Evolutionary conservation across 2,113 vertebrate genomes (phyloP).

Genomic region (Rhinogobius similis): DNA sequence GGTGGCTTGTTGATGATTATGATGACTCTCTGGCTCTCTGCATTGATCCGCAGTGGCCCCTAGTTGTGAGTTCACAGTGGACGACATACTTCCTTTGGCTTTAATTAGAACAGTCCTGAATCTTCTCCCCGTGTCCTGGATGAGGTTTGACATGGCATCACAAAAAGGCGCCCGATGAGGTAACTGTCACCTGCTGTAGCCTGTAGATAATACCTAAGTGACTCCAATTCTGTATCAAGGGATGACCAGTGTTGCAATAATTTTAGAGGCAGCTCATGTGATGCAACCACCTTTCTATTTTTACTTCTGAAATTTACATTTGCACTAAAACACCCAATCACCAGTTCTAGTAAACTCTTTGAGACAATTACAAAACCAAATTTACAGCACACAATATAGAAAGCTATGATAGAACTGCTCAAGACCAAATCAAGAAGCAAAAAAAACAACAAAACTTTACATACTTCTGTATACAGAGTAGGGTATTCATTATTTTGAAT

Average conservation of each 20-base stretch:
- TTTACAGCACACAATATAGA: no score
- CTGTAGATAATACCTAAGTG: constrained; percentile 1
- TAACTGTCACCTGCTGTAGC: constrained; percentile 40
- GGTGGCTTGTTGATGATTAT: constrained; percentile 73
- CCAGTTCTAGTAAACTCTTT: no score
- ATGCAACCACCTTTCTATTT: not conserved
- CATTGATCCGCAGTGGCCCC: constrained; percentile 77
- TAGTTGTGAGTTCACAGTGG: constrained; percentile 73
- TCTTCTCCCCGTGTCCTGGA: constrained; percentile 65
- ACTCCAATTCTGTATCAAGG: not conserved
- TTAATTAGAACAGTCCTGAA: constrained; percentile 72
- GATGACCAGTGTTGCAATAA: not conserved
- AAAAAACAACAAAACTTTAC: not conserved
- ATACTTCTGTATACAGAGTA: not conserved
- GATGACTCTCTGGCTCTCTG: constrained; percentile 73
- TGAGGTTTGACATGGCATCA: constrained; percentile 65
- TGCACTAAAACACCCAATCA: no score
- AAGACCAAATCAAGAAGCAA: no score
- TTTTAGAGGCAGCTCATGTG: not conserved
- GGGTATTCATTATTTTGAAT: not conserved
- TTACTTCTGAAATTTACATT: not conserved
- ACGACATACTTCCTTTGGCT: constrained; percentile 73
- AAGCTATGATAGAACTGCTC: no score
- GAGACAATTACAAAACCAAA: no score
- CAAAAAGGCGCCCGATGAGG: constrained; percentile 58